Evolutionary conservation across 2,888 invertebrate species (phyloP), one percentile per base, ranked within the genome.

Genomic region (Minunthozetes semirufus): DNA sequence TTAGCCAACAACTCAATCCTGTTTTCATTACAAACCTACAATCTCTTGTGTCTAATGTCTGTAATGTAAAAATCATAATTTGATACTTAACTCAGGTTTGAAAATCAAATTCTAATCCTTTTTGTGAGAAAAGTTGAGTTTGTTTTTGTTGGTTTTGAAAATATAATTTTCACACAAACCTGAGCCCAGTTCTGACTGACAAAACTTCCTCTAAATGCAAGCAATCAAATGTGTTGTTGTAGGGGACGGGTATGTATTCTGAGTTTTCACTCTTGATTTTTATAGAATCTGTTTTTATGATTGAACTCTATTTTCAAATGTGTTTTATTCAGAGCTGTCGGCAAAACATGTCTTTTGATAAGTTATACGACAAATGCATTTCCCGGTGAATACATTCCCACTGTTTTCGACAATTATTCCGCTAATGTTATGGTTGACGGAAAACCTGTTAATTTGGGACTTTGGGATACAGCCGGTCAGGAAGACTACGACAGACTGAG

Each of bases 331-430:
- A 74, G 74, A 42, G 75, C 74, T 97, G 76, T 77, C 53, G 63
- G 77, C 74, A 66, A 70, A 53, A 72, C 97, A 82, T 97, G 96
- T 85, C 88, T 98, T 76, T 89, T 98, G 83, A 98, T 98, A 87
- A 96, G 96, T 85, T 99, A 99, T 85, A 98, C 98, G 80, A 98
- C 97, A 84, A 98, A 98, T 87, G 97, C 98, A 81, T 99, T 98
- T 86, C 98, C 98, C 75, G 97, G 97, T 80, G 98, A 98, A 85
- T 98, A 98, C 85, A 97, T 97, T 84, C 97, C 97, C 72, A 97
- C 97, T 82, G 97, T 97, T 66, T 94, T 98, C 85, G 97, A 98
- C 86, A 97, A 98, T 84, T 97, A 97, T 84, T 96, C 97, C 3
- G 97, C 97, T 77, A 50, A 50, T 50, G 94, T 98, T 94, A 94